Percentiles rank a stretch among this genome's conserved stretches.
phyloP scores from a whole-genome alignment of 2,797 vertebrate genomes.

The Gambusia yucatana region DNA sequence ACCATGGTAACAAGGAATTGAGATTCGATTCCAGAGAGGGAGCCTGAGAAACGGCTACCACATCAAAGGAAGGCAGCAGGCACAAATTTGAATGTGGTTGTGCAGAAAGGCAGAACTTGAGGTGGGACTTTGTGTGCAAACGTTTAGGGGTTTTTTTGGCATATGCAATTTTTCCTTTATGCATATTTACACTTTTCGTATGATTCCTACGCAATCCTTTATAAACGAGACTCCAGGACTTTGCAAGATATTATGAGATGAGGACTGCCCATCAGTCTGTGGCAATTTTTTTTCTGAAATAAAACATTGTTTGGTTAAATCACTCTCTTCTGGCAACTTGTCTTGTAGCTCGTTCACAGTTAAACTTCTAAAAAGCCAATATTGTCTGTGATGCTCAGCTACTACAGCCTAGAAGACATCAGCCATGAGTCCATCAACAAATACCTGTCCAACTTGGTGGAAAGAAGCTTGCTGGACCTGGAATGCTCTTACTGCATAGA shows the following conservation, averaged over 20 bases:
- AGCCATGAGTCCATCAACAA: constrained; percentile 92
- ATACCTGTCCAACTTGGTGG: constrained; percentile 91
- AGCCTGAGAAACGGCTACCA: too few species aligned
- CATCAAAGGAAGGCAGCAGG: too few species aligned
- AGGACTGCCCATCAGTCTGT: background rate
- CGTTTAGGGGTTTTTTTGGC: too few species aligned
- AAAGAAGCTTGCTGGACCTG: constrained; percentile 89
- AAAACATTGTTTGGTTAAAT: background rate
- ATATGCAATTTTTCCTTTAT: too few species aligned
- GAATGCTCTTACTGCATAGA: constrained; percentile 93
- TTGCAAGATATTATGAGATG: background rate
- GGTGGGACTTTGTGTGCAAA: too few species aligned
- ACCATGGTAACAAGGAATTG: too few species aligned
- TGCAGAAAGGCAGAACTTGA: too few species aligned
- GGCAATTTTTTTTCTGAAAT: background rate
- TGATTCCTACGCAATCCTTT: too few species aligned
- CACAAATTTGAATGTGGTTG: too few species aligned
- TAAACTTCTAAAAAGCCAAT: background rate
- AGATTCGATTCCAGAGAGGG: too few species aligned
- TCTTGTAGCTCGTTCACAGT: background rate
- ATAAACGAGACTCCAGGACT: background rate
- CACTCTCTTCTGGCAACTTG: background rate
- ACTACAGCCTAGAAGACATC: constrained; percentile 92
- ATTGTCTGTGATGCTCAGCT: constrained; percentile 77
- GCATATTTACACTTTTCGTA: too few species aligned